phyloP scores from a whole-genome alignment of 2,797 vertebrate genomes.

The Jordanella pulchra region DNA sequence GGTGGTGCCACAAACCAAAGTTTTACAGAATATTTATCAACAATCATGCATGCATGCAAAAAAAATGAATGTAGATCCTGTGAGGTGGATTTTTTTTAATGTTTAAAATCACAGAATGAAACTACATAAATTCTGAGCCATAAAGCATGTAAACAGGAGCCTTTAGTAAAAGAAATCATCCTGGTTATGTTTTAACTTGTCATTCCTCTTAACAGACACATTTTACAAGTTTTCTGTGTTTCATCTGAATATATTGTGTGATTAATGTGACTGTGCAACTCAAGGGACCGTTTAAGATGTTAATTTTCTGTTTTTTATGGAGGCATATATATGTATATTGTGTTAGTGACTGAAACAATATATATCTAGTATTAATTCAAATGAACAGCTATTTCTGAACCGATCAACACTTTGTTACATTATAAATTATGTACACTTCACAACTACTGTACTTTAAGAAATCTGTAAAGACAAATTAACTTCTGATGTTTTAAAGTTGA shows the following conservation, averaged over 20 bases:
- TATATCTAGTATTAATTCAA: constrained; percentile 14
- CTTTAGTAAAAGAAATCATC: constrained; percentile 1
- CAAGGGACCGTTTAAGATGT: constrained; percentile 12
- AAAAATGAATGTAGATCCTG: constrained; percentile 13
- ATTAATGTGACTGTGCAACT: constrained; percentile 17
- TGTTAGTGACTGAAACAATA: constrained; percentile 12
- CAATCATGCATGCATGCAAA: background rate
- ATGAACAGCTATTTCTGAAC: constrained; percentile 3
- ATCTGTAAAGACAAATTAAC: constrained; percentile 15
- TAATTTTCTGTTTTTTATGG: constrained; percentile 4
- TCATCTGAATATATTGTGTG: constrained; percentile 9
- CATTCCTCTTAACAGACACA: background rate
- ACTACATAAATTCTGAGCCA: constrained; percentile 16
- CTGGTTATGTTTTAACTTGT: constrained; percentile 5
- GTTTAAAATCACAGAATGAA: constrained; percentile 5
- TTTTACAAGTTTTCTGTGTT: background rate
- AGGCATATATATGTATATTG: background rate
- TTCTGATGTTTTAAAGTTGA: constrained; percentile 9
- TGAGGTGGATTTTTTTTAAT: constrained; percentile 3
- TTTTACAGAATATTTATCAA: constrained; percentile 13
- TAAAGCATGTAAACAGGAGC: constrained; percentile 3
- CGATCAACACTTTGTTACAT: constrained; percentile 15
- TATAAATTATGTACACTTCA: constrained; percentile 7
- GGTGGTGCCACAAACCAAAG: constrained; percentile 9
- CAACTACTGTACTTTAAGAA: constrained; percentile 13